A percentile compares a stretch with the other conserved stretches of the same genome.
Conservation (phyloP, 2,888 invertebrate genomes). For the Pediacus dermestoides region DNA sequence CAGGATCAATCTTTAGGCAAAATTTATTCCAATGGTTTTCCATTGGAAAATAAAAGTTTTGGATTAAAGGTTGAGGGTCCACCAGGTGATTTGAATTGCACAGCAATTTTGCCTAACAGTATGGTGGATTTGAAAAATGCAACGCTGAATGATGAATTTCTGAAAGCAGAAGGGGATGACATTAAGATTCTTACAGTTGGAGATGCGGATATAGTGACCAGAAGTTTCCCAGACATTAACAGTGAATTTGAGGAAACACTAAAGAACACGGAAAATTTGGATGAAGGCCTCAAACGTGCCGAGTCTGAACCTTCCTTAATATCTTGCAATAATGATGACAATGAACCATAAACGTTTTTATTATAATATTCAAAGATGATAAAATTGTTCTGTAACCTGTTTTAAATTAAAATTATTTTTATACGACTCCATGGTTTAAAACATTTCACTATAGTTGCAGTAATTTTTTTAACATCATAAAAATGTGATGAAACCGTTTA, state of each 20-base stretch:
- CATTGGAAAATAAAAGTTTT: no score
- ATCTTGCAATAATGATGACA: slow-evolving; percentile 29
- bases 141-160: slow-evolving; percentile 72
- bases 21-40: slow-evolving; percentile 24
- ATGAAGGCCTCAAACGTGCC: slow-evolving; percentile 54
- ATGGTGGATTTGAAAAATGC: slow-evolving; percentile 80
- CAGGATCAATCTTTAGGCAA: slow-evolving; percentile 27
- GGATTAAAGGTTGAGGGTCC: no score
- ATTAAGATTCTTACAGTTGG: slow-evolving; percentile 42
- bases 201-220: slow-evolving; percentile 53
- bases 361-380: no score
- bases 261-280: slow-evolving; percentile 34
- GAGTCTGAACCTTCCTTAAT: slow-evolving; percentile 64
- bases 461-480: no score
- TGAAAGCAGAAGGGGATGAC: slow-evolving; percentile 49
- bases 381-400: no score
- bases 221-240: slow-evolving; percentile 63
- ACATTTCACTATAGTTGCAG: no score
- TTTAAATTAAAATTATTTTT: no score
- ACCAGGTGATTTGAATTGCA: slow-evolving; percentile 61
- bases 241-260: slow-evolving; percentile 45
- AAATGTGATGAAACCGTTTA: no score
- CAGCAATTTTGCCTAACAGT: slow-evolving; percentile 82
- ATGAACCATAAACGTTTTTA: no score
- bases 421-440: no score